Percentiles rank a stretch among this genome's conserved stretches.
These are phyloP conservation scores for Caracal caracal DNA, from an alignment of 2,113 vertebrate genomes.

Conservation along the genomic window DNA sequence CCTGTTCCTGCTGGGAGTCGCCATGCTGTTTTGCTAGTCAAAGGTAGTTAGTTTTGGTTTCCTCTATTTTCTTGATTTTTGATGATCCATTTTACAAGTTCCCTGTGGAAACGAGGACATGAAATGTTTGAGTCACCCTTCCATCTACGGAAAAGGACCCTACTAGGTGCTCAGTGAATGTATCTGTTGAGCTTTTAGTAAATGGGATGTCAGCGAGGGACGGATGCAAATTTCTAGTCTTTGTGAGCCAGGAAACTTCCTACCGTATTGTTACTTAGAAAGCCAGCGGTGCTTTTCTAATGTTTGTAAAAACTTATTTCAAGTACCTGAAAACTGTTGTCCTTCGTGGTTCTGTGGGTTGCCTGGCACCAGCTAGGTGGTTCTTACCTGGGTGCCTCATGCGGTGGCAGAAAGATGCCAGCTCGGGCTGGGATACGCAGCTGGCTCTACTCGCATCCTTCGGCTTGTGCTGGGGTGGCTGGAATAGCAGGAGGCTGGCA, in stretches of 20 bases:
- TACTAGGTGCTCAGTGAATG: rapidly evolving
- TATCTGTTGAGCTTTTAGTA: neutral
- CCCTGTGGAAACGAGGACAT: neutral
- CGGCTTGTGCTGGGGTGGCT: neutral
- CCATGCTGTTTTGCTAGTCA: neutral
- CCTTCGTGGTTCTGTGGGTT: neutral
- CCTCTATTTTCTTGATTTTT: neutral
- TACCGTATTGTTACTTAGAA: neutral
- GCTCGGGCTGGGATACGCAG: neutral
- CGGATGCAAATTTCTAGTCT: neutral
- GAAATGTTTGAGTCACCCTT: neutral
- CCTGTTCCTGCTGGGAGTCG: neutral
- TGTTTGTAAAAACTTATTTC: neutral
- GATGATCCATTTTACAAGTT: neutral
- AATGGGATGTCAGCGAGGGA: neutral
- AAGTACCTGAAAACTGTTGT: neutral
- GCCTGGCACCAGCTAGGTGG: neutral
- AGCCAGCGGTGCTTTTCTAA: neutral
- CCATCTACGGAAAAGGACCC: neutral
- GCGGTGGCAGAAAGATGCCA: too few species aligned
- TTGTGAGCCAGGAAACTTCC: neutral
- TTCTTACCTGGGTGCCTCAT: neutral
- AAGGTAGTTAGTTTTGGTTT: neutral
- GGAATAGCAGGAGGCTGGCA: neutral
- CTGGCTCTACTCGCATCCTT: neutral